A percentile compares a stretch with the other conserved stretches of the same genome.
Evolutionary conservation across 2,797 vertebrate species (phyloP).

Genomic region (Crax fasciolata): DNA sequence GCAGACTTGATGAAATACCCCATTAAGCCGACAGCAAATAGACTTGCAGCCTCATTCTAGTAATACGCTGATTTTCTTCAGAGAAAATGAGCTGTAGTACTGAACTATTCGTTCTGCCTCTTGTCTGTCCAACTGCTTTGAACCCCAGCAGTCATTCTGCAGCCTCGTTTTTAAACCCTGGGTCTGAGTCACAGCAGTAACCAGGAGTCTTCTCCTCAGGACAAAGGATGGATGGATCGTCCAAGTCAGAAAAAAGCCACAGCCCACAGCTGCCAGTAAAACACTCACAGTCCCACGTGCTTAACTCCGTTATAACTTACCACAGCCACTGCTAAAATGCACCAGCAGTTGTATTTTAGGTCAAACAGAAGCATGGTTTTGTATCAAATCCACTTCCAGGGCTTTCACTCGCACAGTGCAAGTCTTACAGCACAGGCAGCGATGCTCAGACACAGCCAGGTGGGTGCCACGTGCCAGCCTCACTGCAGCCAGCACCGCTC

Average conservation of each 20-base stretch:
- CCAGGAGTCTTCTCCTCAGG: not conserved
- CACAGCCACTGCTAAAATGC: not conserved
- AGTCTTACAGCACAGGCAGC: not conserved
- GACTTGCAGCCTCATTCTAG: not conserved
- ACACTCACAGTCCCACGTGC: not conserved
- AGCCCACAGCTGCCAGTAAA: not conserved
- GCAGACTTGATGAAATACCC: not conserved
- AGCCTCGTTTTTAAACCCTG: not conserved
- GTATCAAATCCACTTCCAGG: not conserved
- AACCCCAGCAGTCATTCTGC: not conserved
- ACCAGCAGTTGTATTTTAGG: not conserved
- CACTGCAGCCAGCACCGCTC: not conserved
- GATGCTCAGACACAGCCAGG: not conserved
- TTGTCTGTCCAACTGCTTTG: not conserved
- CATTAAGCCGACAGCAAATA: fast-evolving
- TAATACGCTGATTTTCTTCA: not conserved
- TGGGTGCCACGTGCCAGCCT: not conserved
- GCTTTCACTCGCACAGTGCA: fast-evolving
- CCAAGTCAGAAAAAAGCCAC: not conserved
- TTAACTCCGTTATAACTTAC: not conserved
- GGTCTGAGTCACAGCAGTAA: not conserved
- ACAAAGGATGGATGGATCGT: not conserved
- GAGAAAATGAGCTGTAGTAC: not conserved
- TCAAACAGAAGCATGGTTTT: not conserved
- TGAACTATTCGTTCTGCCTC: not conserved